Percentiles rank a stretch among this genome's conserved stretches.
Conservation (phyloP, 2,113 vertebrate genomes). For the Oenanthe oenanthe region DNA sequence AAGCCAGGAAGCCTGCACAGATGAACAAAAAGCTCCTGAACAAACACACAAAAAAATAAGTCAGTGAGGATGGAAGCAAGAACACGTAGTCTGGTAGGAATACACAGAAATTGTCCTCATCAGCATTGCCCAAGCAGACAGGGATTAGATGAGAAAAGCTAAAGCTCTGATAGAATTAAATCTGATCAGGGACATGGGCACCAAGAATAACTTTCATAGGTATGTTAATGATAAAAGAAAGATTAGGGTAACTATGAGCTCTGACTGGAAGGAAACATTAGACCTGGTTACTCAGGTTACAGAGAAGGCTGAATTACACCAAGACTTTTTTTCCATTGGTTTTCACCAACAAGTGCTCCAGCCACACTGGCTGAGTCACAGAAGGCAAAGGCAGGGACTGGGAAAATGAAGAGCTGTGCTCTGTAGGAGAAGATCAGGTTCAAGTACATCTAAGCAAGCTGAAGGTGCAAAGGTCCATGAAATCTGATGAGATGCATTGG, state of each 20-base stretch:
- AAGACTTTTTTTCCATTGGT: not conserved
- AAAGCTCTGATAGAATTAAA: not conserved
- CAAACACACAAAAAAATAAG: not conserved
- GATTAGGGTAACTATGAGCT: not conserved
- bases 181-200: not conserved
- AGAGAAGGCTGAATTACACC: not conserved
- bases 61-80: not conserved
- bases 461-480: not conserved
- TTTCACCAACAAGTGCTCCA: not conserved
- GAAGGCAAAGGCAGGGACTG: not conserved
- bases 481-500: not conserved
- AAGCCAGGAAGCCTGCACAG: not conserved
- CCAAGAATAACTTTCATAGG: not conserved
- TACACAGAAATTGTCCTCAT: not conserved
- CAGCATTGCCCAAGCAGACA: not conserved
- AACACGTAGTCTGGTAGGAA: not conserved
- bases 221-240: not conserved
- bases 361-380: not conserved
- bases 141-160: not conserved
- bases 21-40: not conserved
- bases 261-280: not conserved
- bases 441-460: not conserved
- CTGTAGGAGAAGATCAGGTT: not conserved
- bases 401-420: not conserved
- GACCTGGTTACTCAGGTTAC: not conserved